Evolutionary conservation across 1,140 invertebrate genomes (phyloP), one percentile per base, ranked within the genome.

Genomic region (Hypsibius dujardini): DNA sequence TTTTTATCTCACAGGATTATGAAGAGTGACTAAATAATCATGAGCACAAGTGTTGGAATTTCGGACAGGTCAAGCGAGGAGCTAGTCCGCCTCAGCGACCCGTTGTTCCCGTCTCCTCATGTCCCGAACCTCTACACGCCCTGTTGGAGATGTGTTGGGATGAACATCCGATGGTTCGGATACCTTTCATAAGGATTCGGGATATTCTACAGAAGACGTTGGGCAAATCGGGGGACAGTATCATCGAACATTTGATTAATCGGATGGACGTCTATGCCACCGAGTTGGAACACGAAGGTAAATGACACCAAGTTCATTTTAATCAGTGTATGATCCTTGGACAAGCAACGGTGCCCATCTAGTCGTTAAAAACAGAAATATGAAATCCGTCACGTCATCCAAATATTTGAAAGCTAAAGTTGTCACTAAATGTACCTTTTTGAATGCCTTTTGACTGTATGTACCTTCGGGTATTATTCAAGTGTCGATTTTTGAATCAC

Each of bases 81-180:
- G 50, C 50, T 12, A 56, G 7, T 56, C 50, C 50, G n/a, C 50
- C 50, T n/a, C 7, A 12, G 50, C 50, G 50, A 12, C 50, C 50
- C 7, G 7, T n/a, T 12, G n/a, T 56, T n/a, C 50, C 50, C 7
- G 50, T n/a, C 7, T n/a, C 7, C 7, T 7, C 50, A 7, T 56
- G 50, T 56, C 50, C 50, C 7, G 69, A 70, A 1, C 76, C 77
- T 1, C 60, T 78, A 50, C 70, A 71, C 3, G 67, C 72, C 1
- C 73, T 78, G 60, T 76, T 77, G 46, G 73, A 72, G 14, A 76
- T 76, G 46, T 76, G 76, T 62, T 78, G 77, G 77, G 60, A 72
- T 42, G 77, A 78, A 46, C 75, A 77, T 42, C 73, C 76, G 1
- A 28, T 70, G 1, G 45, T 71, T 2, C 70, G 77, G 70, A 76